Conservation (phyloP, 2,113 vertebrate genomes). For the Myrmecophaga tridactyla region DNA sequence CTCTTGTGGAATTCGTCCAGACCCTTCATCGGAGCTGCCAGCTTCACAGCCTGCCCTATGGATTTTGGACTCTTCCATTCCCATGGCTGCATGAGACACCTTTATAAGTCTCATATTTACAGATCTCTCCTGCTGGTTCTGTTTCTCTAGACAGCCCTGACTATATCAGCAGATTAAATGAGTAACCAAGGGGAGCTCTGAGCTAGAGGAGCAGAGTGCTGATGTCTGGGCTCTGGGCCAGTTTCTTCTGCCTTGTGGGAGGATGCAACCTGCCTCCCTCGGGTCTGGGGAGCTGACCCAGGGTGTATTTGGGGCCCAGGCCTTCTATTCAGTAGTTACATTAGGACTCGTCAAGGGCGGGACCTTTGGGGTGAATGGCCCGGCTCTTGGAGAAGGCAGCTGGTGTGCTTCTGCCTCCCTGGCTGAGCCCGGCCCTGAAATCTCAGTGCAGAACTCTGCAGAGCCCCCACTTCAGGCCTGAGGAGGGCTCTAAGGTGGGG, state of each 20-base stretch:
- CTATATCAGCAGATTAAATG: too few species aligned
- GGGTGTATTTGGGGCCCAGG: accelerated
- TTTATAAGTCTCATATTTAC: too few species aligned
- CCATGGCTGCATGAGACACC: too few species aligned
- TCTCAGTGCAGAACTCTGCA: not conserved
- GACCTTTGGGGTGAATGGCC: not conserved
- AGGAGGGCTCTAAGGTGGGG: not conserved
- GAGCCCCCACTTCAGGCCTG: not conserved
- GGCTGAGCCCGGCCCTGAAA: not conserved
- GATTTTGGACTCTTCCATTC: too few species aligned
- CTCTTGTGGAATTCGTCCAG: too few species aligned
- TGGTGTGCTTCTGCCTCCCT: not conserved
- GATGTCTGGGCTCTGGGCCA: accelerated
- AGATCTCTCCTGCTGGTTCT: too few species aligned
- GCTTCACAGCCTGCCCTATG: too few species aligned
- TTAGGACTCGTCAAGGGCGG: not conserved
- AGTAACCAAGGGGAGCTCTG: not conserved
- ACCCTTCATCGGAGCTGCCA: too few species aligned
- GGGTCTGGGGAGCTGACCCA: too few species aligned
- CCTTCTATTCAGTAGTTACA: not conserved
- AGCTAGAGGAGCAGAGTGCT: not conserved
- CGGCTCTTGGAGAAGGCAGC: not conserved
- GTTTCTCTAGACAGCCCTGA: too few species aligned
- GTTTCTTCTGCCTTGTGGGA: not conserved
- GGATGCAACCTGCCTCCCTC: not conserved